These are phyloP conservation scores for Drosophila austrosaltans DNA, from an alignment of 2,888 invertebrate genomes.

Conservation along the genomic window DNA sequence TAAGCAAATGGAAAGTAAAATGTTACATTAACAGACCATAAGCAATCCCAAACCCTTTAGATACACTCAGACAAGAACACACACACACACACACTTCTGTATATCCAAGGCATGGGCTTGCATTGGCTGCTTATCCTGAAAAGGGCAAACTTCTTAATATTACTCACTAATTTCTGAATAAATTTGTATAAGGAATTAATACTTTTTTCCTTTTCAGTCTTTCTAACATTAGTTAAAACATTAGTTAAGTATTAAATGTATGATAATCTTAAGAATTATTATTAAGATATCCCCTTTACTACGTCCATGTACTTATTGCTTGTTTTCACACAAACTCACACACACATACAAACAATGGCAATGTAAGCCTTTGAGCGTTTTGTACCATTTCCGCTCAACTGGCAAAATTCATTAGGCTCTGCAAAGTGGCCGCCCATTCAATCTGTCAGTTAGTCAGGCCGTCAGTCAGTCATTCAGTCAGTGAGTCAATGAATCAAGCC, in stretches of 20 bases:
- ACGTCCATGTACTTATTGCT: slow-evolving; percentile 37
- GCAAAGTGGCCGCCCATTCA: slow-evolving; percentile 52
- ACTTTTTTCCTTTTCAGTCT: no score
- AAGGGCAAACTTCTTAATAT: neutral
- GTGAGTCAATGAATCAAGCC: slow-evolving; percentile 37
- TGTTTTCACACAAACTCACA: slow-evolving; percentile 5
- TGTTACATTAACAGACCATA: slow-evolving; percentile 14
- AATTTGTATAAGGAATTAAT: no score
- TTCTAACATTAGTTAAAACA: no score
- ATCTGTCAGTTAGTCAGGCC: neutral
- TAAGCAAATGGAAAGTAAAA: slow-evolving; percentile 10
- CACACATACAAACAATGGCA: slow-evolving; percentile 31
- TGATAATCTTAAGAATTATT: no score
- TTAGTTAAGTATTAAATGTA: no score
- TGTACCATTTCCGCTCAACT: slow-evolving; percentile 76
- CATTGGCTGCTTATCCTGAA: neutral
- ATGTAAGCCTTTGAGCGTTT: slow-evolving; percentile 59
- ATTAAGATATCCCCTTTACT: slow-evolving; percentile 45
- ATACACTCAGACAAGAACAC: slow-evolving; percentile 35
- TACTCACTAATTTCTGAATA: neutral
- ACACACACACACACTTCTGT: slow-evolving; percentile 31
- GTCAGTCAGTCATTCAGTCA: slow-evolving; percentile 31
- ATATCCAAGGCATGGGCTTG: neutral
- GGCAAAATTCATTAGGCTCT: slow-evolving; percentile 74
- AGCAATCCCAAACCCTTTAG: slow-evolving; percentile 8